Evolutionary conservation across 2,113 vertebrate species (phyloP).

Genomic region (Vanacampus margaritifer): DNA sequence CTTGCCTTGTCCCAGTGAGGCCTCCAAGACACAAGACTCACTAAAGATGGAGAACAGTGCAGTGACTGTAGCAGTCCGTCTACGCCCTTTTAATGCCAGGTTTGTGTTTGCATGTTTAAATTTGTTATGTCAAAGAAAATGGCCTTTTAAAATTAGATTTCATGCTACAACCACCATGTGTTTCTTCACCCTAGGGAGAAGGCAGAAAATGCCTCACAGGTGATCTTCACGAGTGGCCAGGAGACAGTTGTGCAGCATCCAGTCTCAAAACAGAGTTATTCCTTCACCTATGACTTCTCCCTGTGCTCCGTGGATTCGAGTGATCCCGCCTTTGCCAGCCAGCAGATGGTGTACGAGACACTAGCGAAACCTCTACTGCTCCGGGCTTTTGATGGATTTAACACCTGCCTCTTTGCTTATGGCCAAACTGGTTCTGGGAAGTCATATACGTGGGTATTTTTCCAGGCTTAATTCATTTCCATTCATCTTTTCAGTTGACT

Average conservation of each 20-base stretch:
- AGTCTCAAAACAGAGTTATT: constrained; percentile 78
- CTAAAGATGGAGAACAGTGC: constrained; percentile 83
- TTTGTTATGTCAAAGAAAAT: background rate
- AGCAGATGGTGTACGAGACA: constrained; percentile 78
- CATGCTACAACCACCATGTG: background rate
- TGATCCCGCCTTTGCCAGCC: constrained; percentile 77
- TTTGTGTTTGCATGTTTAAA: constrained; percentile 37
- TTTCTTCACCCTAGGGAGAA: constrained; percentile 76
- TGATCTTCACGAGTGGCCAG: constrained; percentile 80
- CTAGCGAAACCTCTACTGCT: constrained; percentile 83
- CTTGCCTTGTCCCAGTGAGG: constrained; percentile 27
- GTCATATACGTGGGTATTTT: constrained; percentile 87
- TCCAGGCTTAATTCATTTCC: background rate
- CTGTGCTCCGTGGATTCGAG: constrained; percentile 85
- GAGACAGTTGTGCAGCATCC: constrained; percentile 81
- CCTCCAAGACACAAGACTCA: constrained; percentile 38
- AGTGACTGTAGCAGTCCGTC: constrained; percentile 85
- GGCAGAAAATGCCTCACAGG: constrained; percentile 73
- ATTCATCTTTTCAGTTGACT: background rate
- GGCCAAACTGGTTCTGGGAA: constrained; percentile 97
- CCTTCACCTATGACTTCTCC: constrained; percentile 83
- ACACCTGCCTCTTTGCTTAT: constrained; percentile 92
- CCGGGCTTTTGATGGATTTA: constrained; percentile 89
- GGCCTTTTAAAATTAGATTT: background rate
- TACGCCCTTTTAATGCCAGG: constrained; percentile 88